phyloP scores from a whole-genome alignment of 2,113 vertebrate species.

The Macroglossus sobrinus region DNA sequence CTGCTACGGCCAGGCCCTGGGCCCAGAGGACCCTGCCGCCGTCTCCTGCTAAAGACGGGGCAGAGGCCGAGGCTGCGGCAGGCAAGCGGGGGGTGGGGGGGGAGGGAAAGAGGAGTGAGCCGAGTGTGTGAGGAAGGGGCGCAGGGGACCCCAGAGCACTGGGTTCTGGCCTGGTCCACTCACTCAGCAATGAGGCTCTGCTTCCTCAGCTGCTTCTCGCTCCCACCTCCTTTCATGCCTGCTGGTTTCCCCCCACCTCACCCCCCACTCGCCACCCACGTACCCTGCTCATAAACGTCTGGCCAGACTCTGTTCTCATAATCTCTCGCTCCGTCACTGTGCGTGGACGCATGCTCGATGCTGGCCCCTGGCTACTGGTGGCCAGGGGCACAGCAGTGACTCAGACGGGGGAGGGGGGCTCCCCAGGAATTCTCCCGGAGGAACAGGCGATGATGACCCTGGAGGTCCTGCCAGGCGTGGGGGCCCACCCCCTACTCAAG shows the following conservation, averaged over 20 bases:
- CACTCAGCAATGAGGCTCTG: not conserved
- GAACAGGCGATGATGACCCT: too few relatives aligned
- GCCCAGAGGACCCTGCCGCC: not conserved
- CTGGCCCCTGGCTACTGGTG: not conserved
- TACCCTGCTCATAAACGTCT: not conserved
- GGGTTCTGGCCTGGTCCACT: not conserved
- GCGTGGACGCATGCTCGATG: not conserved
- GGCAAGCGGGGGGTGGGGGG: too few relatives aligned
- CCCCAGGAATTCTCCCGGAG: not conserved
- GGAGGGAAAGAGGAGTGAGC: not conserved
- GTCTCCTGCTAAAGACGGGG: not conserved
- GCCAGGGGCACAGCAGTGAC: rapidly evolving
- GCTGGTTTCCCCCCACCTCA: too few relatives aligned
- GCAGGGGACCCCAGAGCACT: rapidly evolving
- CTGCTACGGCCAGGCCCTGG: not conserved
- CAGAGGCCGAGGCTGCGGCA: too few relatives aligned
- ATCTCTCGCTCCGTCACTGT: not conserved
- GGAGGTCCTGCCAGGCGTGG: not conserved
- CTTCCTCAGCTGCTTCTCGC: not conserved
- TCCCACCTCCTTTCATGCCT: not conserved
- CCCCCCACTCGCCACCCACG: not conserved
- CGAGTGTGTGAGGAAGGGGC: not conserved
- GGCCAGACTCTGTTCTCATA: not conserved
- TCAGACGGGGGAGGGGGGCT: too few relatives aligned
- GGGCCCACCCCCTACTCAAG: rapidly evolving